Evolutionary conservation across 2,888 invertebrate genomes (phyloP).

Genomic region (Hyposoter didymator): DNA sequence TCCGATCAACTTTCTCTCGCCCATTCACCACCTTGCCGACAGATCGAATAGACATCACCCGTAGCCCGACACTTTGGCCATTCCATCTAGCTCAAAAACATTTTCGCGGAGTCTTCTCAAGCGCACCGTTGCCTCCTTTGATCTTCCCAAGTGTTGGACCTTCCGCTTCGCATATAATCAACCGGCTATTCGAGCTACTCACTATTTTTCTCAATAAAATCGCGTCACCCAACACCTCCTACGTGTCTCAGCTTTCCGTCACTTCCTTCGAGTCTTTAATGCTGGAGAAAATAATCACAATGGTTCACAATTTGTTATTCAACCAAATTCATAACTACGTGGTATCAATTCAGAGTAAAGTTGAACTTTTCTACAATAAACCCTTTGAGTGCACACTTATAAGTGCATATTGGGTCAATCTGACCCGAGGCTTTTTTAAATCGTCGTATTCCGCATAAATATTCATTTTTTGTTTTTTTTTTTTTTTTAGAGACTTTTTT

Average conservation of each 20-base stretch:
- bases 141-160: slow-evolving; percentile 48
- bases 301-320: not conserved
- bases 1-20: slow-evolving; percentile 49
- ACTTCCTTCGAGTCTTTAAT: not conserved
- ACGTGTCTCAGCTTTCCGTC: slow-evolving; percentile 13
- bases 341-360: not conserved
- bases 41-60: slow-evolving; percentile 18
- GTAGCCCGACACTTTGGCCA: slow-evolving; percentile 56
- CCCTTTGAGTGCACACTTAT: too few relatives aligned
- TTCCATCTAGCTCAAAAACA: slow-evolving; percentile 46
- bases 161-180: slow-evolving; percentile 13
- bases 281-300: not conserved
- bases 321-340: not conserved
- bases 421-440: too few relatives aligned
- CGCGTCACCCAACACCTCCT: slow-evolving; percentile 18
- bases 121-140: slow-evolving; percentile 79
- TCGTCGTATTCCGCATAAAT: too few relatives aligned
- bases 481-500: too few relatives aligned
- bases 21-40: slow-evolving; percentile 19
- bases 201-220: slow-evolving; percentile 14
- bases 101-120: slow-evolving; percentile 68
- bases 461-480: too few relatives aligned
- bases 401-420: too few relatives aligned
- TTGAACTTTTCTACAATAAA: not conserved
- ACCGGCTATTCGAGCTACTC: not conserved